Evolutionary conservation across 2,113 vertebrate species (phyloP), one percentile per base, ranked within the genome.

Genomic region (Rhombomys opimus): DNA sequence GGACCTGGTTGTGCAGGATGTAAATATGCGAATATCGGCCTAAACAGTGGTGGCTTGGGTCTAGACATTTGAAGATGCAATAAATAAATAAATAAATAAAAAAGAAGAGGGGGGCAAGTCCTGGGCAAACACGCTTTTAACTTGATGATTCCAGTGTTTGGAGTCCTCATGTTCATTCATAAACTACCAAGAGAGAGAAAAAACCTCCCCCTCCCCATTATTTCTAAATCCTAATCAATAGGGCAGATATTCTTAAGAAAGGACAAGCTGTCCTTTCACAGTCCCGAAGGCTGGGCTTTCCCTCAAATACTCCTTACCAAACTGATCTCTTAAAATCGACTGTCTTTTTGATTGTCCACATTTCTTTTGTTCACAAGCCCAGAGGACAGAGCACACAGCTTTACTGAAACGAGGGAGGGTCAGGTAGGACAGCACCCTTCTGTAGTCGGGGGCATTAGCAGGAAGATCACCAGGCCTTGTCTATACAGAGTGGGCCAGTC

Each of bases 341-440:
- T 73, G 23, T 94, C 54, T 20, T 93, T 78, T 65, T 73, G 50
- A 90, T 94, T 87, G 84, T 61, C 68, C 70, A 35, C 30, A 72
- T 63, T 85, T 63, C 77, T 75, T 82, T 73, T 91, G 20, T 50
- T 77, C 67, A 73, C 86, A 94, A 91, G 95, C 81, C 91, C 35
- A 70, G 73, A 84, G 57, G 38, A 78, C 7, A 25, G 54, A 75
- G 72, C 61, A 38, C 91, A 97, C 2, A 25, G 70, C 52, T 92
- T 72, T 84, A 86, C 38, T 92, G 67, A 95, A 76, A 96, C 87
- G 30, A 38, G 65, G 46, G 77, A 88, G 91, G 78, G 25, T 35
- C 32, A 35, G 22, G 35, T 25, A 25, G 6, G 1, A n/a, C 11
- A 13, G 68, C 22, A 38, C 67, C 57, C 13, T 3, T 35, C 63